Conservation (phyloP, 2,797 vertebrate species). For the Kryptopterus vitreolus region DNA sequence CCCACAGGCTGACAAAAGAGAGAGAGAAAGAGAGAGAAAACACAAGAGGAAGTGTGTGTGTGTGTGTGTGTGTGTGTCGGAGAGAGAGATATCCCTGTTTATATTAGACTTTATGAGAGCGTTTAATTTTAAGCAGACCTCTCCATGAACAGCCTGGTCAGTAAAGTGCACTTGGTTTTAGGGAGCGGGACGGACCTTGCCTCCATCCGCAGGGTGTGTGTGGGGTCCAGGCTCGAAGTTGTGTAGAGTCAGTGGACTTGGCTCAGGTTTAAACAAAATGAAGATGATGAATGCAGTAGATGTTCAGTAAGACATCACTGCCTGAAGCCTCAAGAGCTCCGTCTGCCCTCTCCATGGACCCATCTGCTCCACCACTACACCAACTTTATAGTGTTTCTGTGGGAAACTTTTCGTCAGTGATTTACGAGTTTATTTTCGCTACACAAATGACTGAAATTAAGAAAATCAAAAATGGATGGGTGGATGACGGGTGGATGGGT, state of each 20-base stretch:
- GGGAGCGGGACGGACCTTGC: background rate
- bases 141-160: background rate
- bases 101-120: background rate
- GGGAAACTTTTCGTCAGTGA: background rate
- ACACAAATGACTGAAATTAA: background rate
- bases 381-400: background rate
- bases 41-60: no score
- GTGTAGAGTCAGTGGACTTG: background rate
- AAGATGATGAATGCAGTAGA: background rate
- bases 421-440: background rate
- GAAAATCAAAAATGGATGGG: background rate
- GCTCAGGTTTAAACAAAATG: background rate
- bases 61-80: no score
- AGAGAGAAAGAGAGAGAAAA: no score
- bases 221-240: no score
- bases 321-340: no score
- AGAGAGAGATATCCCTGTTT: background rate
- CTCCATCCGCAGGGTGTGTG: no score
- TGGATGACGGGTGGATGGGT: background rate
- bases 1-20: background rate
- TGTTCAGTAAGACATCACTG: background rate
- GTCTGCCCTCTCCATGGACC: background rate
- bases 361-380: background rate
- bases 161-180: background rate
- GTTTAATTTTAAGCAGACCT: background rate